Base-by-base conservation (phyloP, 2,797 vertebrate genomes). In the Platalea minor region DNA sequence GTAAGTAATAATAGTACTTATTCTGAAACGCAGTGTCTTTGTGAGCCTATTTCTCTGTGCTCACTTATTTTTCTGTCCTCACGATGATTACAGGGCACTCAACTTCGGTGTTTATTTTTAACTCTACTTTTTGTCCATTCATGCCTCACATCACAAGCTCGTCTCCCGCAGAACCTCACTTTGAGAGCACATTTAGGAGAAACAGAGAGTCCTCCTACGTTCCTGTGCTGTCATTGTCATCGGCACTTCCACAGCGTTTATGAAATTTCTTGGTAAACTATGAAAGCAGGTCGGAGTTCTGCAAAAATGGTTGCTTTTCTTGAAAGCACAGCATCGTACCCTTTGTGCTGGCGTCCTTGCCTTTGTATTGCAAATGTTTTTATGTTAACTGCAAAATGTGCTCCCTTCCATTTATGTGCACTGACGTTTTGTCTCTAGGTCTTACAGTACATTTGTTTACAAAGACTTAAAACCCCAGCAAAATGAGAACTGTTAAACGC, bases 51-150 rank as follows among this genome's bases (percentile, higher is more conserved):
- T 95, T 95, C 67, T 86, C 79, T 91, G 74, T 76, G 83, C 80
- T 95, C 93, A n/a, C 96, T 94, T 94, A 96, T 93, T 96, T 96
- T 93, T 88, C 88, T 35, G 59, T 94, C 92, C 80, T 85, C 90
- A 81, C 28, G 16, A 88, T 89, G 94, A 97, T 95, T 95, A 90
- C 83, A 94, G 81, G 81, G 93, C 83, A 70, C 88, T 94, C 77
- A 87, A 91, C 95, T 95, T 93, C 75, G 3, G 70, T 95, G 93
- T 96, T 97, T 96, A 96, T 96, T 96, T 93, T 97, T 96, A 95
- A 91, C 83, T 91, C 91, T 76, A 91, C 80, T 95, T 96, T 97
- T 91, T 97, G 77, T 93, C 91, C 70, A 2, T 91, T 96, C 90
- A 33, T 76, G 77, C 74, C 79, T 83, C 93, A 94, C 86, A 95